A percentile compares a stretch with the other conserved stretches of the same genome.
Evolutionary conservation across 2,113 vertebrate genomes (phyloP).

Genomic region (Nansenia antarctica): DNA sequence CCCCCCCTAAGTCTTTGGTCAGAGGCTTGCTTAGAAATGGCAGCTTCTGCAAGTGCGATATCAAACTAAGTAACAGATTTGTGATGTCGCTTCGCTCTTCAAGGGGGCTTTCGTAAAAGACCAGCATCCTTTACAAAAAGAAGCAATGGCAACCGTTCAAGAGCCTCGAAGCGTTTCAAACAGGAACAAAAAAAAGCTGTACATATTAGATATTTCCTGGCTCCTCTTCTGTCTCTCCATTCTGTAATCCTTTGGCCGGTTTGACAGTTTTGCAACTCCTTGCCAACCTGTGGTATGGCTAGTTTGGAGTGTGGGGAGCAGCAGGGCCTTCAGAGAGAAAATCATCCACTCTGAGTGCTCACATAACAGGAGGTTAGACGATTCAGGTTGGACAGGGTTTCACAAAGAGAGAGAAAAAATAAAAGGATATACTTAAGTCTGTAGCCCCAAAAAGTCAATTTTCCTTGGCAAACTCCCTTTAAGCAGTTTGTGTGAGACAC

Average conservation of each 20-base stretch:
- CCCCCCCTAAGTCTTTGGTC: neutral
- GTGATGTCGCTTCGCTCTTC: neutral
- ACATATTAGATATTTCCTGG: slow-evolving; percentile 26
- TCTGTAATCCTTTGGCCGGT: neutral
- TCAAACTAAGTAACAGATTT: neutral
- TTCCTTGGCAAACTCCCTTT: slow-evolving; percentile 48
- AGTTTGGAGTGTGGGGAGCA: neutral
- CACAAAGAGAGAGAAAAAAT: neutral
- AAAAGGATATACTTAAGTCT: slow-evolving; percentile 8
- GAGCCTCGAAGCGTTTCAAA: slow-evolving; percentile 42
- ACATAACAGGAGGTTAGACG: neutral
- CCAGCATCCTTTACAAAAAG: neutral
- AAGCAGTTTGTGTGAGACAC: slow-evolving; percentile 12
- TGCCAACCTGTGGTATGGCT: neutral
- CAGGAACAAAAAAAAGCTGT: slow-evolving; percentile 36
- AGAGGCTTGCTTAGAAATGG: neutral
- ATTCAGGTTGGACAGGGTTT: neutral
- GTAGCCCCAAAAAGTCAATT: slow-evolving; percentile 27
- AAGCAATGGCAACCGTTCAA: neutral
- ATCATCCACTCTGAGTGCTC: neutral
- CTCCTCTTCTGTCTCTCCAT: neutral
- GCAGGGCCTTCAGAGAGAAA: neutral
- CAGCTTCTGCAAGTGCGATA: neutral
- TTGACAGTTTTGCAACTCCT: neutral
- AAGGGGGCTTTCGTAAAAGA: neutral